Percentiles rank a stretch among this genome's conserved stretches.
These are phyloP conservation scores for Catostomus latipinnis DNA, from an alignment of 2,797 vertebrate genomes.

Conservation along the genomic window DNA sequence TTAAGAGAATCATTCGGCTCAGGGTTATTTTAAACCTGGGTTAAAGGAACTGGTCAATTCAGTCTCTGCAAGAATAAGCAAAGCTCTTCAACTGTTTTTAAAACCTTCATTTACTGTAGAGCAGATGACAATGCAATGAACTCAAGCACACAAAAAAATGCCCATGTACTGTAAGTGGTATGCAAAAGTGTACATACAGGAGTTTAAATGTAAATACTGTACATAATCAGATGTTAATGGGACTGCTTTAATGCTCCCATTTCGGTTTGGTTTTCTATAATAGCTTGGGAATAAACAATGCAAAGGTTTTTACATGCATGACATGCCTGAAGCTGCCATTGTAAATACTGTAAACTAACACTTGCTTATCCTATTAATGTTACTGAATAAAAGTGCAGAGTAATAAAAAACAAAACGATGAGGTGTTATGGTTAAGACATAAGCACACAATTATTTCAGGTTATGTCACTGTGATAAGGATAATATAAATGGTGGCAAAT, in stretches of 20 bases:
- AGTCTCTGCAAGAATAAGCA: conserved; percentile 50
- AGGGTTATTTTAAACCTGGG: conserved; percentile 12
- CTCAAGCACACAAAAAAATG: conserved; percentile 75
- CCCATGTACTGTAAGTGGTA: conserved; percentile 67
- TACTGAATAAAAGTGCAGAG: conserved; percentile 21
- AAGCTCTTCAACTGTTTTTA: conserved; percentile 49
- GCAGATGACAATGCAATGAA: conserved; percentile 68
- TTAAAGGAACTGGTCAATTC: conserved; percentile 6
- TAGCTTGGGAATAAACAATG: conserved; percentile 59
- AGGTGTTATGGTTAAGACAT: conserved; percentile 53
- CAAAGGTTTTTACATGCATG: conserved; percentile 60
- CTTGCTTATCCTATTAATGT: conserved; percentile 25
- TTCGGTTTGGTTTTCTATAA: conserved; percentile 59
- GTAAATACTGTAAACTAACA: conserved; percentile 50
- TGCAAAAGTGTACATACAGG: conserved; percentile 66
- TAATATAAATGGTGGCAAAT: conserved; percentile 32
- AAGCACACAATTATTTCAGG: conserved; percentile 61
- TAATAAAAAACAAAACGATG: conserved; percentile 40
- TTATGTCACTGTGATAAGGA: conserved; percentile 29
- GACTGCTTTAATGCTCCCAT: conserved; percentile 69
- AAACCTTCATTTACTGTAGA: conserved; percentile 57
- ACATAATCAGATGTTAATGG: conserved; percentile 73
- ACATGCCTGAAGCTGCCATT: conserved; percentile 48
- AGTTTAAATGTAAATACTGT: conserved; percentile 79
- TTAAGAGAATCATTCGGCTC: conserved; percentile 23